Conservation (phyloP, 2,888 invertebrate species). For the Schrankia costaestrigalis region DNA sequence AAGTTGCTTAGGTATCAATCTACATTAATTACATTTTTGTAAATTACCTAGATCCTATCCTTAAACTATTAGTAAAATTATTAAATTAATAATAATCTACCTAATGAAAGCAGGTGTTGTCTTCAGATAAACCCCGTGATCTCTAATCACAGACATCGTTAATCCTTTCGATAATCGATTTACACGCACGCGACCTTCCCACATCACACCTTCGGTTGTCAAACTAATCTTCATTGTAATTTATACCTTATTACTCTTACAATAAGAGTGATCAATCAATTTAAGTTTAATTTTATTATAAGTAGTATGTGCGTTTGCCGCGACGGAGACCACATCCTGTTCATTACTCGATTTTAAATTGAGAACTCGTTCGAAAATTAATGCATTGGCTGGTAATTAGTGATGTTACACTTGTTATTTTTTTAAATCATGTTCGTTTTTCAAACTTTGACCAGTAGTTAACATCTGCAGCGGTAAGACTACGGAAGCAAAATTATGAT, state of each 20-base stretch:
- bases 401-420: conserved; percentile 34
- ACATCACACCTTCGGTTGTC: conserved; percentile 23
- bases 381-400: conserved; percentile 32
- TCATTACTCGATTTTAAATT: conserved; percentile 54
- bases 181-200: conserved; percentile 60
- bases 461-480: no score
- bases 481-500: no score
- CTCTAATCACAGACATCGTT: conserved; percentile 42
- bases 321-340: conserved; percentile 62
- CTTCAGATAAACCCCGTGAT: conserved; percentile 44
- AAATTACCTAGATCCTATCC: no score
- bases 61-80: no score
- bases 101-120: conserved; percentile 29
- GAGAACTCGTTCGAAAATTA: conserved; percentile 41
- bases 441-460: no score
- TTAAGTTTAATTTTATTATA: conserved; percentile 7
- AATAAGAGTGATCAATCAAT: conserved; percentile 10
- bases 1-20: no score
- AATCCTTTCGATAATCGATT: conserved; percentile 59
- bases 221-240: conserved; percentile 8
- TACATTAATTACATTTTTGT: no score
- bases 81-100: no score
- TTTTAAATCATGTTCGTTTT: conserved; percentile 15
- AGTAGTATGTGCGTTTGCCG: conserved; percentile 51
- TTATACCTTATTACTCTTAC: conserved; percentile 1